Base-by-base conservation (phyloP, 2,113 vertebrate genomes). In the Nannobrachium achirus region DNA sequence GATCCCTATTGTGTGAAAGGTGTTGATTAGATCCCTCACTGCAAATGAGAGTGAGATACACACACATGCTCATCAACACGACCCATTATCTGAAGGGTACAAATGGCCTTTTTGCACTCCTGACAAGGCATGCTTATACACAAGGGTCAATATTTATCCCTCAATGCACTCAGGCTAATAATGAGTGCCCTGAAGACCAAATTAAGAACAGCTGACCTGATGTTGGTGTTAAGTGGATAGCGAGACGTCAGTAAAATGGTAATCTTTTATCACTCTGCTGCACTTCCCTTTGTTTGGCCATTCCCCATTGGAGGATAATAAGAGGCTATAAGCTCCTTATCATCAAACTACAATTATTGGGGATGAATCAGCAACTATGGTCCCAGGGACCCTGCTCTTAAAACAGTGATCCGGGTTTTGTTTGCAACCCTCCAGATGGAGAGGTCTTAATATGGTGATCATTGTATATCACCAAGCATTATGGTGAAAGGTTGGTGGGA, bases 131-230 rank as follows among this genome's bases (percentile, higher is more conserved):
- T 79, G 62, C 82, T 79, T 53, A 85, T 81, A 88, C 89, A 87
- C 88, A 81, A 81, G 82, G 84, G 80, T 88, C 84, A 86, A 58
- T 83, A 52, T 85, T 82, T 74, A 65, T 68, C 83, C 76, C 65
- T 67, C 69, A 50, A 60, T 63, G 73, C 74, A 78, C 56, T 19
- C 58, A 71, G 63, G 75, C 75, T 56, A 79, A n/a, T n/a, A 83
- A 88, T 81, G 79, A 82, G 84, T 73, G 71, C 69, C n/a, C n/a
- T 77, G 66, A 61, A 75, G 83, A 82, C 78, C 86, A 87, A 86
- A 90, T 91, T 90, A 91, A 68, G 80, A 80, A 89, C 86, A 87
- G 86, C 72, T 91, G 89, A 91, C 90, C 90, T 89, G 86, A 85
- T 76, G 75, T 74, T 76, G 75, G 78, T 86, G 88, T 89, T 89